phyloP scores from a whole-genome alignment of 2,797 vertebrate genomes.

The Sciurus carolinensis region DNA sequence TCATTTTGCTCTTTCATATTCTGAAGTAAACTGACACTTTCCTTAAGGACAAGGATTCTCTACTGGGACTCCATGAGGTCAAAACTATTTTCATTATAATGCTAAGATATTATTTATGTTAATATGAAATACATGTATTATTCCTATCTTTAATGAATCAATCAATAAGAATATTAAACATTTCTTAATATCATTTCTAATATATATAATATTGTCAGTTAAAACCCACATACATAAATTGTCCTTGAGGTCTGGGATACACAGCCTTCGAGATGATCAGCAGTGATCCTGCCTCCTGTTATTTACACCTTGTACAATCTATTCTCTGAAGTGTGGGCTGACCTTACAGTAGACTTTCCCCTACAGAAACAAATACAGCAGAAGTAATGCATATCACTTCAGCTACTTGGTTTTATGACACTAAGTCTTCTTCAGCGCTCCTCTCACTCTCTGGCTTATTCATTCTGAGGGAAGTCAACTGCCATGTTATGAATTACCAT shows the following conservation, averaged over 20 bases:
- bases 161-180: not conserved
- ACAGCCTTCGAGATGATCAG: not conserved
- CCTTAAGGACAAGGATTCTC: not conserved
- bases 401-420: not conserved
- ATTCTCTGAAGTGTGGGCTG: not conserved
- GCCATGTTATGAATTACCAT: not conserved
- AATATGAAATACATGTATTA: not conserved
- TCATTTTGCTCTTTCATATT: not conserved
- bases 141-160: not conserved
- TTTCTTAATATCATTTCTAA: not conserved
- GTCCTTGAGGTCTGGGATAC: not conserved
- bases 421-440: not conserved
- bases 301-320: not conserved
- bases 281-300: not conserved
- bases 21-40: not conserved
- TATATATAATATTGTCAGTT: not conserved
- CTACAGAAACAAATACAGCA: not conserved
- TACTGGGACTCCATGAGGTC: not conserved
- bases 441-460: not conserved
- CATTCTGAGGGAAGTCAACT: not conserved
- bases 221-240: not conserved
- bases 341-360: not conserved
- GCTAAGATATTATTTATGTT: not conserved
- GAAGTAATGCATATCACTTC: not conserved
- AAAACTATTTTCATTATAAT: not conserved